Evolutionary conservation across 1,140 invertebrate species (phyloP).

Genomic region (Halyomorpha halys): DNA sequence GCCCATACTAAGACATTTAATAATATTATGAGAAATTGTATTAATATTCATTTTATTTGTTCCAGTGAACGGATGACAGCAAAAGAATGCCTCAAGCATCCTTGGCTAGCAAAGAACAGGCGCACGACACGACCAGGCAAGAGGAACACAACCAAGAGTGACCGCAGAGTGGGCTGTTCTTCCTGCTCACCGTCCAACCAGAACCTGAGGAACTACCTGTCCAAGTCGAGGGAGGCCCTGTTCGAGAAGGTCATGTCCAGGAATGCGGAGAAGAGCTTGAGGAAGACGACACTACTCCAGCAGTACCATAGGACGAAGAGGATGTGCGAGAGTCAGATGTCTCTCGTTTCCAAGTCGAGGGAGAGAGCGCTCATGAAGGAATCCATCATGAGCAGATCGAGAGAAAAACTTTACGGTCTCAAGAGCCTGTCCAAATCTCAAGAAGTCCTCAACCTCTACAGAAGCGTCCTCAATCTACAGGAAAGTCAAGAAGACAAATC

Average conservation of each 20-base stretch:
- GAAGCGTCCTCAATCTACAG: slow-evolving; percentile 26
- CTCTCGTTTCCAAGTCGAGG: slow-evolving; percentile 40
- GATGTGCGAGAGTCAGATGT: slow-evolving; percentile 44
- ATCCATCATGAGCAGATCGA: slow-evolving; percentile 34
- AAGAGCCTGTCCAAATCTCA: slow-evolving; percentile 45
- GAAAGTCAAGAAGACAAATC: slow-evolving; percentile 19
- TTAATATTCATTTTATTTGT: slow-evolving; percentile 31
- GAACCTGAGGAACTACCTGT: slow-evolving; percentile 41
- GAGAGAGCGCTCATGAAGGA: slow-evolving; percentile 24
- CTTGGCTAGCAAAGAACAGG: slow-evolving; percentile 42
- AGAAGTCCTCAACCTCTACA: slow-evolving; percentile 42
- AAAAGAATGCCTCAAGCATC: slow-evolving; percentile 49
- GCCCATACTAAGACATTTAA: too few species aligned
- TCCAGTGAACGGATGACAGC: slow-evolving; percentile 49
- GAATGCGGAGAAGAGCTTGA: slow-evolving; percentile 35
- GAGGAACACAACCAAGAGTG: not conserved
- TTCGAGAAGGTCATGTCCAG: slow-evolving; percentile 44
- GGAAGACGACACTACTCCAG: slow-evolving; percentile 39
- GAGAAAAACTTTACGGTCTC: slow-evolving; percentile 44
- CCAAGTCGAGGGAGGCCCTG: slow-evolving; percentile 47
- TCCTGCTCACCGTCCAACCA: slow-evolving; percentile 28
- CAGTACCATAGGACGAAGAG: slow-evolving; percentile 35
- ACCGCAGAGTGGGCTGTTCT: slow-evolving; percentile 36
- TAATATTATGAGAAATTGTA: not conserved
- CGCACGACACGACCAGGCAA: not conserved